A percentile compares a stretch with the other conserved stretches of the same genome.
phyloP scores from a whole-genome alignment of 2,888 invertebrate genomes.

The Caradrina clavipalpis region DNA sequence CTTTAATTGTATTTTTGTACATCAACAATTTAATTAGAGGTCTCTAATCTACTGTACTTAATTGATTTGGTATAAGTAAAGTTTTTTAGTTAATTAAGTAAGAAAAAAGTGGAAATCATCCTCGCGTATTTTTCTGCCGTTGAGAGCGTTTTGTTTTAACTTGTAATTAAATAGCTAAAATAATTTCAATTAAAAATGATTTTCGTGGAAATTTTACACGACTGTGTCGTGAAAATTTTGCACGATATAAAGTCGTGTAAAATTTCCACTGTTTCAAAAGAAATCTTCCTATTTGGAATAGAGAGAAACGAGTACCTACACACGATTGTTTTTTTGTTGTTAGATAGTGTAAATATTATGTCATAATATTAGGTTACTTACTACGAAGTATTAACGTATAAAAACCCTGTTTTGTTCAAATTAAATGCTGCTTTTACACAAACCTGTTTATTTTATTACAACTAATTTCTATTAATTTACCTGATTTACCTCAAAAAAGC shows the following conservation, averaged over 20 bases:
- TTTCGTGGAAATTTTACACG: no score
- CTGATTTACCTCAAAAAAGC: no score
- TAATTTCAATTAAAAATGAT: no score
- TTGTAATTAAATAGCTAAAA: no score
- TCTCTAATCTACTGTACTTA: not conserved
- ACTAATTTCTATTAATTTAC: no score
- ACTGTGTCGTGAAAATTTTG: no score
- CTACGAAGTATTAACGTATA: not conserved
- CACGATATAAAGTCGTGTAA: no score
- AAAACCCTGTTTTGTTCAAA: not conserved
- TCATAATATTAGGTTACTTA: not conserved
- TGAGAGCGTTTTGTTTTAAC: no score
- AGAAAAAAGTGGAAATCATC: not conserved
- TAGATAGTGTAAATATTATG: slow-evolving; percentile 19
- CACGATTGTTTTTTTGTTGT: no score
- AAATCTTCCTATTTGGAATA: not conserved
- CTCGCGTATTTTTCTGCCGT: not conserved
- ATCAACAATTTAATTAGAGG: not conserved
- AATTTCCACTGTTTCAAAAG: not conserved
- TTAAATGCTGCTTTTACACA: not conserved
- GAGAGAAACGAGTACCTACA: no score
- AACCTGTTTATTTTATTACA: not conserved
- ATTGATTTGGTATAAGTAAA: not conserved
- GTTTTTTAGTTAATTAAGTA: not conserved
- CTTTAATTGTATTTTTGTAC: slow-evolving; percentile 1